Evolutionary conservation across 2,797 vertebrate species (phyloP), one percentile per base, ranked within the genome.

Genomic region (Hyperoplus immaculatus): DNA sequence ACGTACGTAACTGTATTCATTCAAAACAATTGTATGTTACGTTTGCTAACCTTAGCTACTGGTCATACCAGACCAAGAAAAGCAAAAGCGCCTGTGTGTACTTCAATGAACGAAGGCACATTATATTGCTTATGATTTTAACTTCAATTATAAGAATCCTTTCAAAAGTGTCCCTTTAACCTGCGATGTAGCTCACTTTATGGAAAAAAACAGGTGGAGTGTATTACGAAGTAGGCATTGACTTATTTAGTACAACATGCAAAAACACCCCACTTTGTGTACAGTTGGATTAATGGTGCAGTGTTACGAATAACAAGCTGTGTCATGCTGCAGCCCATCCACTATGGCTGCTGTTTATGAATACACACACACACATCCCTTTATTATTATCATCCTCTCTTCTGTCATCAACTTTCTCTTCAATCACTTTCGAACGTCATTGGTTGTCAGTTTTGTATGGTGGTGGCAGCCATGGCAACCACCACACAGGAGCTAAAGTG

Each of bases 231-330:
- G 15, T 58, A 77, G 46, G 36, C 2, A 2, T 3, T 74, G 70
- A 72, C 77, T 75, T 78, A 78, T 74, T 72, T 39, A 4, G 1
- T 14, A 5, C 57, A 59, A 56, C 51, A 8, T 74, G 80, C 71
- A 50, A 80, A 76, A 81, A 79, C 75, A 42, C 13, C 50, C 51
- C 4, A 2, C 67, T 71, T 29, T 80, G 53, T 84, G 77, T 75
- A 71, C 61, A 61, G 3, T 72, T 12, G 53, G 55, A 75, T 82
- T 82, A 72, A 81, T 53, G 45, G 62, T 11, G 39, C 36, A 4
- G 50, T 53, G 43, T 63, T 69, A 46, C 38, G 45, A 47, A 68
- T 67, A 70, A 77, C 85, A 82, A 87, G 89, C 70, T 69, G 15
- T 0, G 66, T 51, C 91, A 80, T 1, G 90, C 59, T 62, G 7